Conservation (phyloP, 2,113 vertebrate species). For the Aviceda subcristata region DNA sequence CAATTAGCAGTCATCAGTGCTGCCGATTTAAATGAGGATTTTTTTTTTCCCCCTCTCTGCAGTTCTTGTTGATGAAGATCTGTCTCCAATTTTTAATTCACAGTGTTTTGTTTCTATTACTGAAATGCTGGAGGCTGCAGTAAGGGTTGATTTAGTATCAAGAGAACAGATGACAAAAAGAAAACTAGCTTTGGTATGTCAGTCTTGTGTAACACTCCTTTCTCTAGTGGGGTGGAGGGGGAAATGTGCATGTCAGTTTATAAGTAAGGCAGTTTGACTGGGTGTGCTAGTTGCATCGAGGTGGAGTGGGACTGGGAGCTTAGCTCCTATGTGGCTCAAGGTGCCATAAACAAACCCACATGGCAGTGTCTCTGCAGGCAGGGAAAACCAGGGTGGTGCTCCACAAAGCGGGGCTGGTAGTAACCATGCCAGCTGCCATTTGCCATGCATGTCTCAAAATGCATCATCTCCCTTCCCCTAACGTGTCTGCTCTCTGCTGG, state of each 20-base stretch:
- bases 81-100: background rate
- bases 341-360: background rate
- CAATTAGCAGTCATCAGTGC: background rate
- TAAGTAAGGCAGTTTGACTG: background rate
- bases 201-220: background rate
- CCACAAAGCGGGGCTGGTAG: background rate
- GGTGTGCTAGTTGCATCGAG: background rate
- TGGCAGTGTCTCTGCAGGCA: background rate
- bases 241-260: background rate
- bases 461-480: background rate
- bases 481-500: background rate
- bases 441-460: background rate
- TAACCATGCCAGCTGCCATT: background rate
- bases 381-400: background rate
- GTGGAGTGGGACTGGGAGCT: background rate
- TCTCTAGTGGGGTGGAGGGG: background rate
- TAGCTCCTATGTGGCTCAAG: background rate
- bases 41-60: background rate
- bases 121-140: background rate
- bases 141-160: background rate
- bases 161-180: background rate
- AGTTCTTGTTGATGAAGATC: background rate
- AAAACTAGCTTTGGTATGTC: background rate
- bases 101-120: background rate
- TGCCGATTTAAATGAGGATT: background rate